Base-by-base conservation (phyloP, 2,888 invertebrate genomes). In the Lycophotia porphyrea region DNA sequence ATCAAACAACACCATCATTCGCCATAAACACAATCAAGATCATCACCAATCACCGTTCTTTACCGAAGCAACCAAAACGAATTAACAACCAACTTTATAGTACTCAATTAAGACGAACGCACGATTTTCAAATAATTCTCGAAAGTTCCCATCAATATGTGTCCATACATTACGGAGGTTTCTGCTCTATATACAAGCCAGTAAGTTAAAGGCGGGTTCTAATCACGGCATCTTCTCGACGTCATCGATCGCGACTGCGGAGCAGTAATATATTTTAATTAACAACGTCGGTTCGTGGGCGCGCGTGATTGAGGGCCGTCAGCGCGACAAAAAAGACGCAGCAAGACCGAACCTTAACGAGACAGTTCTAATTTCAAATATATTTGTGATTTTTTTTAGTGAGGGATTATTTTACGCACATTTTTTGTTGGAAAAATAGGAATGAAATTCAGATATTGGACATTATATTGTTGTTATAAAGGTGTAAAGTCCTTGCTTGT, bases 221-320 rank as follows among this genome's bases (percentile, higher is more conserved):
- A 91, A 92, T 92, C 91, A 89, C 85, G 70, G 85, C 86, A 91
- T 90, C 91, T 88, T 78, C 71, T 74, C 81, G 72, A 81, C 85
- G 88, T 90, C 91, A 91, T 91, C 91, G 88, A 88, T 89, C 87
- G 85, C 82, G 65, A 81, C 78, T 74, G 74, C 79, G 74, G 88
- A 80, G 81, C 86, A 82, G 92, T 91, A 92, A 91, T 93, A 91
- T 92, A 93, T 93, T 93, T 92, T 93, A 93, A 93, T 93, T 93
- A 92, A 92, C 87, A 89, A 81, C 81, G 81, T 84, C 82, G 78
- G 84, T 80, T 84, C 89, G 92, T 91, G 90, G 91, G 91, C 90
- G 91, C 89, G 81, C 84, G 88, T 92, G 92, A 92, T 91, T 91
- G 91, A 91, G 88, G 84, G 87, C 88, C 88, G 86, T 88, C 85